Evolutionary conservation across 2,113 vertebrate species (phyloP), one percentile per base, ranked within the genome.

Genomic region (Dendrocopos noguchii): DNA sequence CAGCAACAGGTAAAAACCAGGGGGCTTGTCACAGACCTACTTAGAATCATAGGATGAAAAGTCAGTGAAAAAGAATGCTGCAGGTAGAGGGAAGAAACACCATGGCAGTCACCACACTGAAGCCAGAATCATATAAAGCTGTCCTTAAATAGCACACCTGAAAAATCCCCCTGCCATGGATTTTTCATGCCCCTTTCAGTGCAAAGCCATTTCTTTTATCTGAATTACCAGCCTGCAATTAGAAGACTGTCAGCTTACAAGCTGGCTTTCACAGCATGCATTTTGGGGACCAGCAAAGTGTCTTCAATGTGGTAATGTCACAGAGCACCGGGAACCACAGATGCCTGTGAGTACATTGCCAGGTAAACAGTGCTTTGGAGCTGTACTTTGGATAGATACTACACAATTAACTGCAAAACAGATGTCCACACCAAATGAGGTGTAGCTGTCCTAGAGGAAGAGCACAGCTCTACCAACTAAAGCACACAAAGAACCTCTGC

Each of bases 321-420:
- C 28, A 36, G 57, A 88, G 46, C 63, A 86, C 57, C 63, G 88
- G 60, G 70, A 70, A 91, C 28, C 28, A 36, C 57, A 61, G 64
- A 81, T 59, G 84, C 47, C 63, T 67, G 46, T 20, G 67, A 81
- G 73, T 56, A 65, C 0, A 0, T 10, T 88, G 80, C 65, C 88
- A 91, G 84, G 59, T 93, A 84, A 91, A 87, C 34, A 66, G 2
- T 34, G 34, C 21, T 84, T 94, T 80, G 59, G 28, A 94, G 33
- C 34, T 27, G 27, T n/a, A 17, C 39, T 53, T 29, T 59, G 60
- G 19, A 33, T 68, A 14, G 39, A 59, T 52, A 52, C 50, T 52
- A 39, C 60, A 56, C 44, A 65, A 46, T 57, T 55, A 79, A 31
- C 79, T 73, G 28, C 33, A 84, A 68, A 88, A 21, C 18, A 73